Evolutionary conservation across 2,113 vertebrate species (phyloP), one percentile per base, ranked within the genome.

Genomic region (Mesembrinibis cayennensis): DNA sequence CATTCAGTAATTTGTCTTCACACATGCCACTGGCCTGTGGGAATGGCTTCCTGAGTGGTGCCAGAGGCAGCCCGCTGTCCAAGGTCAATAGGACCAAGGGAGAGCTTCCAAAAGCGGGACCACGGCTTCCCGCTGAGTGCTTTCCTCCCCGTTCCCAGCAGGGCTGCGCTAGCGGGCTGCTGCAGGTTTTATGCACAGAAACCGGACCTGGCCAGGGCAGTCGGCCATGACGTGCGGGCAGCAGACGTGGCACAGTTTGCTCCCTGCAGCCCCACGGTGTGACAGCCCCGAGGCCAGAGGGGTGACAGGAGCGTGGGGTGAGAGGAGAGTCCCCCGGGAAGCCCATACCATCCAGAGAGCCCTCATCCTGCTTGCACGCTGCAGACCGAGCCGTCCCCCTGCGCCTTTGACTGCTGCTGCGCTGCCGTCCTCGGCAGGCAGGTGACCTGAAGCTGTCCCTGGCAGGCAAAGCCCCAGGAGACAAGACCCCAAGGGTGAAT

Each of bases 301-400:
- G 18, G n/a, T 8, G 45, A 3, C 2, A 1, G 49, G 20, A 63
- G 6, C 0, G 2, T 2, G 36, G 20, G 26, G 9, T 17, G 20
- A 26, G 36, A 55, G 63, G 30, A 40, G 42, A 49, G 21, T 4
- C n/a, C 3, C 4, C 20, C 0, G 1, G 47, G 45, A 44, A 27
- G 25, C 23, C 50, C 2, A 9, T 42, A 49, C 82, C 5, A 0
- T 3, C 49, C 0, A 1, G 42, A 79, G 20, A 58, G 4, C 29
- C 22, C 45, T 21, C 0, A 1, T 21, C 29, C 26, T 22, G 4
- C 53, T 30, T 16, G 1, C 0, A 5, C 0, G 4, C n/a, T 18
- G 45, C 0, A 0, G 40, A 23, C 26, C 0, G 1, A 71, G 7
- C 27, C 8, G 2, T 59, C 27, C 2, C 7, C 30, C 34, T 1